Evolutionary conservation across 2,888 invertebrate species (phyloP).

Genomic region (Onthophagus sagittarius): DNA sequence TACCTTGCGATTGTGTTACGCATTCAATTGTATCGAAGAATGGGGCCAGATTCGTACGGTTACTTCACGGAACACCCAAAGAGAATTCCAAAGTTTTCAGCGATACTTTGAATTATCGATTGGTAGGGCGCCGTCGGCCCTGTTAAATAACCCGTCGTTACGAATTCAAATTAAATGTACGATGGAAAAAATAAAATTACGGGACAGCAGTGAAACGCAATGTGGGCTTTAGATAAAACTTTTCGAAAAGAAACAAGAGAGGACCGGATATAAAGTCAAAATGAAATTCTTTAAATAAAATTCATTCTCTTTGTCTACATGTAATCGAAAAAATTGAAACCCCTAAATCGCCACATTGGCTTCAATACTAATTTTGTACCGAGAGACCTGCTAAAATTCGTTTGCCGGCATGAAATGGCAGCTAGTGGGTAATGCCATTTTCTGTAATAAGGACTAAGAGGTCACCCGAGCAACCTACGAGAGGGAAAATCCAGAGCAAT

Average conservation of each 20-base stretch:
- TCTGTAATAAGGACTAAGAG: conserved; percentile 5
- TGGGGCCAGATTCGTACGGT: conserved; percentile 1
- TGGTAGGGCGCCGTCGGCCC: background rate
- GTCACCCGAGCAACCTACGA: background rate
- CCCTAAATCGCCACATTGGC: background rate
- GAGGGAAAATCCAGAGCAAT: conserved; percentile 12
- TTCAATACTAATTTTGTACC: background rate
- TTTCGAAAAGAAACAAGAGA: background rate
- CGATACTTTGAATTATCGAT: background rate
- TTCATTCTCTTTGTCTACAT: background rate
- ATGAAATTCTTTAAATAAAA: conserved; percentile 15
- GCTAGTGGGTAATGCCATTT: background rate
- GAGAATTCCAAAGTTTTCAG: conserved; percentile 5
- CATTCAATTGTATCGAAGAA: conserved; percentile 10
- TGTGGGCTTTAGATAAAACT: background rate
- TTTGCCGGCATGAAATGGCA: background rate
- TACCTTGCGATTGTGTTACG: conserved; percentile 1
- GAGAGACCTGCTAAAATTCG: background rate
- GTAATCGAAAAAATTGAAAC: background rate
- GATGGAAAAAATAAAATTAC: conserved; percentile 2
- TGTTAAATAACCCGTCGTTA: background rate
- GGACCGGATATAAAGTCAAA: background rate
- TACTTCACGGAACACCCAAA: conserved; percentile 6
- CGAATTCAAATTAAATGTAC: conserved; percentile 5
- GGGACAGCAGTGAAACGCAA: background rate